Evolutionary conservation across 1,140 invertebrate species (phyloP).

Genomic region (Chironomus tepperi): DNA sequence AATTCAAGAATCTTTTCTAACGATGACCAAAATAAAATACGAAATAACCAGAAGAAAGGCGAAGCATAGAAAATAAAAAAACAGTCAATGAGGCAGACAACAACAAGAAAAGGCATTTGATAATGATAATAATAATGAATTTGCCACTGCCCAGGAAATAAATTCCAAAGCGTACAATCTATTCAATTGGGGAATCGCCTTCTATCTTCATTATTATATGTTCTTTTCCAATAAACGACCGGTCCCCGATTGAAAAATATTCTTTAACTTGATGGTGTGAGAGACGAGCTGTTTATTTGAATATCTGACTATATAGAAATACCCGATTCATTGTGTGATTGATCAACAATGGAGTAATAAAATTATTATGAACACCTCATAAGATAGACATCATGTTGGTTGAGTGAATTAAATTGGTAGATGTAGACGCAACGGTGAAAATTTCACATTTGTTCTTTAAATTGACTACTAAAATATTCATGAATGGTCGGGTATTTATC

Average conservation of each 20-base stretch:
- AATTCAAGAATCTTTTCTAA: too few relatives aligned
- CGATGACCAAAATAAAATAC: too few relatives aligned
- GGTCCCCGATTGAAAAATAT: too few relatives aligned
- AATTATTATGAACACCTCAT: constrained; percentile 8
- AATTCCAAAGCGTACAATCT: neutral
- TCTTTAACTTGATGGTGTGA: too few relatives aligned
- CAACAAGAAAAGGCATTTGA: too few relatives aligned
- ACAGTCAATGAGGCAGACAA: too few relatives aligned
- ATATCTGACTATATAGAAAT: neutral
- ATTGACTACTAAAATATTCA: neutral
- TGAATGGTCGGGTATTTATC: neutral
- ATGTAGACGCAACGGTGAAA: neutral
- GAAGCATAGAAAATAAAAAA: too few relatives aligned
- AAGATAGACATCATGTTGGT: neutral
- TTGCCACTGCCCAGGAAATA: neutral
- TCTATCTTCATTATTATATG: neutral
- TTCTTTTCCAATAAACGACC: too few relatives aligned
- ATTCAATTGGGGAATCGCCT: neutral
- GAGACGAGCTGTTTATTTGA: constrained; percentile 4
- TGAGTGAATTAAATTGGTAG: neutral
- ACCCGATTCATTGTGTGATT: neutral
- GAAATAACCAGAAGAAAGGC: too few relatives aligned
- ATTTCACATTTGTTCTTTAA: too few relatives aligned
- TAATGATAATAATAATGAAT: neutral
- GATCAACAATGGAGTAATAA: neutral